Base-by-base conservation (phyloP, 2,888 invertebrate species). In the Enoplolaimus lenunculus region DNA sequence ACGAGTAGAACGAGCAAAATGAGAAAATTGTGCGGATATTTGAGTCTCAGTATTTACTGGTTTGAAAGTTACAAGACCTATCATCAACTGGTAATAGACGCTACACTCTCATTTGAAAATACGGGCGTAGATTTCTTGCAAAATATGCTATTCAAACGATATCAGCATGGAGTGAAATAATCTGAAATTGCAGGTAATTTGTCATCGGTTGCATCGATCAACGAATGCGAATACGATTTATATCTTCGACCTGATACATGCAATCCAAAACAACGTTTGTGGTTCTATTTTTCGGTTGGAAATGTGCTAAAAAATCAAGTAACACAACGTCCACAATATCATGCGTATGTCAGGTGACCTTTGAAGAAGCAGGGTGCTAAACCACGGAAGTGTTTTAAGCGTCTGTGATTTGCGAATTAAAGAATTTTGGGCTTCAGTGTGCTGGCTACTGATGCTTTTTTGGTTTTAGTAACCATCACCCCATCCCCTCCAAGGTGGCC, bases 201-300 rank as follows among this genome's bases (percentile, higher is more conserved):
- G 69, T 95, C 94, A n/a, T 86, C 92, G 74, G 93, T 94, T 0
- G 93, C 94, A 80, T 87, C 93, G 76, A 86, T 95, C 76, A 90
- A 90, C 2, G 94, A 95, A 77, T 88, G 88, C 80, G 97, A 97
- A 81, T 97, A 95, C 82, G 97, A 98, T 83, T 85, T 98, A 68
- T 95, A 89, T 82, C 88, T 98, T 70, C 85, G 97, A 62, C 95
- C 97, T 0, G 97, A 98, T 81, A 95, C 94, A 0, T 93, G 94
- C 81, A 90, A 92, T 80, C 93, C 94, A 0, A 86, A 92, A 64
- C 87, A 89, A 74, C 85, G 97, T 68, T 89, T 95, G 76, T 97
- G 95, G 97, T 97, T 94, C 83, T 93, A 97, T 83, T 98, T 97
- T 80, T 92, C 93, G 0, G 94, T 97, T 57, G 94, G 94, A 81